These are phyloP conservation scores for Spilogale gracilis DNA, from an alignment of 2,113 vertebrate species.

Conservation along the genomic window DNA sequence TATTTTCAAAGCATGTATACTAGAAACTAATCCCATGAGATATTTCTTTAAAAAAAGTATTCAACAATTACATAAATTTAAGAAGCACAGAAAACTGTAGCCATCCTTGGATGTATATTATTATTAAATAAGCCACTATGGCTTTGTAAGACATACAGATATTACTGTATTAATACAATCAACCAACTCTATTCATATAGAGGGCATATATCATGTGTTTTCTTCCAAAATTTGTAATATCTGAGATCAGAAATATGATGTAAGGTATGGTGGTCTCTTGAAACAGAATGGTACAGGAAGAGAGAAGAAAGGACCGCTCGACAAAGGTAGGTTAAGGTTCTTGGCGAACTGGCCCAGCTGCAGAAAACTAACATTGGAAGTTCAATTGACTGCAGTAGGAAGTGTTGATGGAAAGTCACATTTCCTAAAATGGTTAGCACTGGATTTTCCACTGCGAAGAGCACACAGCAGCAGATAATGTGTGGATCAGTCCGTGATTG, in stretches of 20 bases:
- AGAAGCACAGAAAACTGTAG: not conserved
- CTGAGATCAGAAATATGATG: not conserved
- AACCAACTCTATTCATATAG: not conserved
- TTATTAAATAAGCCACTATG: not conserved
- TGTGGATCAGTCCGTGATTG: rapidly evolving
- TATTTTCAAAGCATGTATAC: not conserved
- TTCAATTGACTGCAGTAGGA: not conserved
- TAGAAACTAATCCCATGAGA: not conserved
- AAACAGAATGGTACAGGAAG: not conserved
- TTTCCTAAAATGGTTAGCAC: not conserved
- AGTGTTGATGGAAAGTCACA: not conserved
- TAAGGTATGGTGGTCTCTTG: not conserved
- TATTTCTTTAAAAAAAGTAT: not conserved
- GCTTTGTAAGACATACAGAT: not conserved
- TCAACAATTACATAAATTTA: not conserved
- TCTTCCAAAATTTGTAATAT: not conserved
- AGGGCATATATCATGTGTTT: not conserved
- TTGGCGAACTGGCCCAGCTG: not conserved
- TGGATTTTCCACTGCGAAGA: not conserved
- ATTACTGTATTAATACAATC: not conserved
- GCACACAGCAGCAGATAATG: not conserved
- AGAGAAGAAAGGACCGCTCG: not conserved
- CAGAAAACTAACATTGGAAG: not conserved
- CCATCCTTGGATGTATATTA: not conserved
- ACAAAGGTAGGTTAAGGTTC: not conserved